Base-by-base conservation (phyloP, 2,113 vertebrate genomes). In the Amia ocellicauda region DNA sequence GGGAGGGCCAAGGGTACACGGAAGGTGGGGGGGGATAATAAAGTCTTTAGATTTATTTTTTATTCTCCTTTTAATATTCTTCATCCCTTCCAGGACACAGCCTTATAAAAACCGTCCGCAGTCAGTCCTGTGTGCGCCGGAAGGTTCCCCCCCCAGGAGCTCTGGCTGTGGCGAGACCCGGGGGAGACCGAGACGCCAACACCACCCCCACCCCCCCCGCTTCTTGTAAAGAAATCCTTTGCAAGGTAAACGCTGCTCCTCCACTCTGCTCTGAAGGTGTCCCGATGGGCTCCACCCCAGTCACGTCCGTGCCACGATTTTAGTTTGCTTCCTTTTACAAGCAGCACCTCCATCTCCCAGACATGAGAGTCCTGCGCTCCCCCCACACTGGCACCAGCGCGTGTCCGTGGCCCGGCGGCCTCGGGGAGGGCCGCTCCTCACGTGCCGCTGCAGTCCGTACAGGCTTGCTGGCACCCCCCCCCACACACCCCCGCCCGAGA, bases 1-100 rank as follows among this genome's bases (percentile, higher is more conserved):
- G n/a, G n/a, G n/a, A n/a, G n/a, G 63, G 36, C 58, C 45, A 8
- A 36, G 26, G 27, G 20, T 36, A 27, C 28, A 29, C 85, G 88
- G 86, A 84, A 85, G 80, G 65, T 74, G 83, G 88, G 88, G 84
- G 85, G 80, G 80, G 81, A 77, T 78, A 68, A 81, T 50, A 22
- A 51, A 58, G 36, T 58, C 43, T 55, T 50, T 28, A 49, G 24
- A 28, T 56, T 26, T n/a, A 28, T 56, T 17, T 19, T 53, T 49
- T 53, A 53, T 2, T 26, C 27, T 53, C 20, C 11, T 14, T 53
- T 56, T 28, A n/a, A n/a, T 56, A 56, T 28, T n/a, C 29, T 28
- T 56, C 2, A 3, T 28, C 8, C 14, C 7, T 24, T 26, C 29
- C 27, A 56, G 29, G 27, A 28, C 27, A 26, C 53, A 56, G 24